Evolutionary conservation across 2,888 invertebrate genomes (phyloP).

Genomic region (Drosophila anceps): DNA sequence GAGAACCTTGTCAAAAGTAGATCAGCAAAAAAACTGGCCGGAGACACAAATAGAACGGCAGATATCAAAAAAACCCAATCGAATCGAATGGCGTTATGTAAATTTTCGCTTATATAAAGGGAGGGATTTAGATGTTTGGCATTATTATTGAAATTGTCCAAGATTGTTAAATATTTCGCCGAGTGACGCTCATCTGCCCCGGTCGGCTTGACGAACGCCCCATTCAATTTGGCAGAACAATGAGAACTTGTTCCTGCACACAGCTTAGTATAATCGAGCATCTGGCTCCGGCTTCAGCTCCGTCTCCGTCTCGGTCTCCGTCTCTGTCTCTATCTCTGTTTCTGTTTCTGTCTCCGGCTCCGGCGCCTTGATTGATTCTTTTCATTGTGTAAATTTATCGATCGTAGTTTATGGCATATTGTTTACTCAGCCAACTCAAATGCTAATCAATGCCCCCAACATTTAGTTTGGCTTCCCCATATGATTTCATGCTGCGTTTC

Average conservation of each 20-base stretch:
- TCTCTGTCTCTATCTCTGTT: no score
- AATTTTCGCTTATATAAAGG: conserved; percentile 37
- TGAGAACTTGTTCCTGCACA: conserved; percentile 71
- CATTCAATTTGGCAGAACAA: conserved; percentile 52
- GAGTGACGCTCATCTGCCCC: conserved; percentile 22
- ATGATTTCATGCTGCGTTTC: conserved; percentile 19
- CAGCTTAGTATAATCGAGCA: neutral
- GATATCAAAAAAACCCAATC: conserved; percentile 11
- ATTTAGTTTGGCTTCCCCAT: conserved; percentile 30
- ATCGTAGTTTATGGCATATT: conserved; percentile 22
- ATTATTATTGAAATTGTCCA: conserved; percentile 55
- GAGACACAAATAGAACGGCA: conserved; percentile 46
- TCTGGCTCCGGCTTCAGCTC: neutral
- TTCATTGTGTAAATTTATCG: conserved; percentile 32
- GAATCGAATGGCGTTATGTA: conserved; percentile 47
- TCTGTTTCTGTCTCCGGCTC: neutral
- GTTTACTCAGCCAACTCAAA: conserved; percentile 32
- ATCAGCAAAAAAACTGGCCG: conserved; percentile 48
- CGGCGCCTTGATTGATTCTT: conserved; percentile 53
- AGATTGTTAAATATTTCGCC: conserved; percentile 12
- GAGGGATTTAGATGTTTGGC: conserved; percentile 38
- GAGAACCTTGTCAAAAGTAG: conserved; percentile 54
- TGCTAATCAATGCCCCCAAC: conserved; percentile 45
- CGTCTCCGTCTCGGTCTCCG: neutral
- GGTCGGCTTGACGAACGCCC: neutral